A percentile compares a stretch with the other conserved stretches of the same genome.
Conservation (phyloP, 2,797 vertebrate genomes). For the Karalla daura region DNA sequence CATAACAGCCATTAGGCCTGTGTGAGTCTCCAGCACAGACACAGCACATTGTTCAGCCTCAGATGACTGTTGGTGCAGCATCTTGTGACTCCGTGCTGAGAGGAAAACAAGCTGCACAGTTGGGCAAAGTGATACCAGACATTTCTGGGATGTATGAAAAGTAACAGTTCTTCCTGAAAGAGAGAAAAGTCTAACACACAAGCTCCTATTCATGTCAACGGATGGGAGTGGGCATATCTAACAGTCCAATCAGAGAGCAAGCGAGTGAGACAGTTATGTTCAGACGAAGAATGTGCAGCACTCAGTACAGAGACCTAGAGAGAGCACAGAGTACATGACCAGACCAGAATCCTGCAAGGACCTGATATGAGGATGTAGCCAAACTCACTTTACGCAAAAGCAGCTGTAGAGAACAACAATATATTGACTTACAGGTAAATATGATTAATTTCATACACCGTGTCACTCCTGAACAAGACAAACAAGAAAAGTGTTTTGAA, state of each 20-base stretch:
- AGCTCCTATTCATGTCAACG: conserved; percentile 61
- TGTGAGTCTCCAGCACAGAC: conserved; percentile 43
- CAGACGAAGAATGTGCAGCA: conserved; percentile 37
- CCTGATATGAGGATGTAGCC: neutral
- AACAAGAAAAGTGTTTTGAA: too few species aligned
- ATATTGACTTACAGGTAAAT: too few species aligned
- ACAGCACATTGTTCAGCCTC: conserved; percentile 64
- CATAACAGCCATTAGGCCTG: conserved; percentile 30
- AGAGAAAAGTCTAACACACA: conserved; percentile 59
- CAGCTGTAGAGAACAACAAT: too few species aligned
- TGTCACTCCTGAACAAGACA: too few species aligned
- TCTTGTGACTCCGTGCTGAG: conserved; percentile 69
- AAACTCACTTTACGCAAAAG: too few species aligned
- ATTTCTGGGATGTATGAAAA: conserved; percentile 42
- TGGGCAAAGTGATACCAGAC: conserved; percentile 62
- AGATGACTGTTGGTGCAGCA: conserved; percentile 68
- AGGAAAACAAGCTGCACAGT: conserved; percentile 50
- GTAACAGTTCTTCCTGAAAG: conserved; percentile 24
- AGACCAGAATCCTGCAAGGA: too few species aligned
- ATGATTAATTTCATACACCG: too few species aligned
- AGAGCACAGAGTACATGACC: too few species aligned
- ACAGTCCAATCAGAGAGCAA: conserved; percentile 36
- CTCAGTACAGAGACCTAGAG: too few species aligned
- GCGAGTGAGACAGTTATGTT: conserved; percentile 21
- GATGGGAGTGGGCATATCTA: conserved; percentile 32